phyloP scores from a whole-genome alignment of 2,888 invertebrate genomes.

The Entomobrya multifasciata region DNA sequence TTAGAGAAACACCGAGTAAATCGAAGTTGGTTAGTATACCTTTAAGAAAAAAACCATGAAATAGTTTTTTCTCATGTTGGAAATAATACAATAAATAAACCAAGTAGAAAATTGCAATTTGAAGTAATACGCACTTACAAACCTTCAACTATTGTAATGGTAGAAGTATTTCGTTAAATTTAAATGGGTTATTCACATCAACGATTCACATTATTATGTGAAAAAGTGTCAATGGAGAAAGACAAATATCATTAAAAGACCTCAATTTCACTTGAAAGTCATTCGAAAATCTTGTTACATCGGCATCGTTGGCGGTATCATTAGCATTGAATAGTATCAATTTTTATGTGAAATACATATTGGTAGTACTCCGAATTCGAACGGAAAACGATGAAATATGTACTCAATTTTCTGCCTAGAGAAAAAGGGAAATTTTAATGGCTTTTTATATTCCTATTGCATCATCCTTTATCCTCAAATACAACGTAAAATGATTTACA shows the following conservation, averaged over 20 bases:
- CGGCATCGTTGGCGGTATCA: too few species aligned
- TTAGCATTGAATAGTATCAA: too few species aligned
- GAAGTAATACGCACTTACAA: not conserved
- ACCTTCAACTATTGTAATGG: not conserved
- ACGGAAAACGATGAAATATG: not conserved
- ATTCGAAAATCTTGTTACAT: slow-evolving; percentile 28
- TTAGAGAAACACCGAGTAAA: too few species aligned
- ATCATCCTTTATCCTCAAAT: slow-evolving; percentile 27
- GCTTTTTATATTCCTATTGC: slow-evolving; percentile 11
- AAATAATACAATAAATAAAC: too few species aligned
- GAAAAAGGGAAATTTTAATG: slow-evolving; percentile 21
- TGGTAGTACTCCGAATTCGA: not conserved
- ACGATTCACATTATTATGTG: not conserved
- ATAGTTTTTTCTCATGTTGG: not conserved
- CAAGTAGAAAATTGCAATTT: not conserved
- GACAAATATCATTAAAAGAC: slow-evolving; percentile 3
- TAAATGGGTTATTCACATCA: slow-evolving; percentile 20
- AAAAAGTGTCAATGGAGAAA: not conserved
- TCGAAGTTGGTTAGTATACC: too few species aligned
- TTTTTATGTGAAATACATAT: too few species aligned
- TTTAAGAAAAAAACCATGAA: too few species aligned
- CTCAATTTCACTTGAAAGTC: not conserved
- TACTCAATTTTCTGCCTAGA: not conserved
- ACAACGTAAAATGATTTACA: slow-evolving; percentile 53
- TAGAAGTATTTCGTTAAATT: not conserved